These are phyloP conservation scores for Eretmocerus hayati DNA, from an alignment of 2,888 invertebrate genomes.

Conservation along the genomic window DNA sequence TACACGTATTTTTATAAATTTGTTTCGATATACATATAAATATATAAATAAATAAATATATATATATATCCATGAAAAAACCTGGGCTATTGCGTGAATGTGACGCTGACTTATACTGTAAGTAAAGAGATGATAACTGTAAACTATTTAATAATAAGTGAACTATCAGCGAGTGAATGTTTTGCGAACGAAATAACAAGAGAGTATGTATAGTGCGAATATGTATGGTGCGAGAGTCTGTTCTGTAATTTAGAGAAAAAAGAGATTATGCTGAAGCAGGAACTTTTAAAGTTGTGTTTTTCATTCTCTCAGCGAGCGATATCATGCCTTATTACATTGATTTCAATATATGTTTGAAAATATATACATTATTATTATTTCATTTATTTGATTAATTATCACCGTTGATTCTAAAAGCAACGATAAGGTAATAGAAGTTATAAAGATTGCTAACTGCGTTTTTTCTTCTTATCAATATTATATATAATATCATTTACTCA, in stretches of 20 bases:
- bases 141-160: slow-evolving; percentile 24
- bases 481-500: slow-evolving; percentile 20
- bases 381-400: neutral
- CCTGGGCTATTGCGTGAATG: slow-evolving; percentile 30
- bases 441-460: slow-evolving; percentile 11
- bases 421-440: neutral
- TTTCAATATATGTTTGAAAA: too few species aligned
- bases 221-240: too few species aligned
- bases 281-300: too few species aligned
- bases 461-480: slow-evolving; percentile 16
- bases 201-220: slow-evolving; percentile 9
- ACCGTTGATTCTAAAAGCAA: neutral
- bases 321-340: too few species aligned
- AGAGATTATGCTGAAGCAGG: too few species aligned
- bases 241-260: too few species aligned
- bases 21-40: slow-evolving; percentile 32
- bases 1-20: slow-evolving; percentile 40
- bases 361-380: slow-evolving; percentile 11
- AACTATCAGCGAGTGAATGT: slow-evolving; percentile 24
- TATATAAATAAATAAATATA: too few species aligned
- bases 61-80: slow-evolving; percentile 1
- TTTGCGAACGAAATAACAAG: slow-evolving; percentile 12
- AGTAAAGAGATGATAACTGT: slow-evolving; percentile 24
- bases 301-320: too few species aligned
- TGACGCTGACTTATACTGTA: slow-evolving; percentile 27